These are phyloP conservation scores for Diachasma alloeum DNA, from an alignment of 1,140 invertebrate genomes.

Conservation along the genomic window DNA sequence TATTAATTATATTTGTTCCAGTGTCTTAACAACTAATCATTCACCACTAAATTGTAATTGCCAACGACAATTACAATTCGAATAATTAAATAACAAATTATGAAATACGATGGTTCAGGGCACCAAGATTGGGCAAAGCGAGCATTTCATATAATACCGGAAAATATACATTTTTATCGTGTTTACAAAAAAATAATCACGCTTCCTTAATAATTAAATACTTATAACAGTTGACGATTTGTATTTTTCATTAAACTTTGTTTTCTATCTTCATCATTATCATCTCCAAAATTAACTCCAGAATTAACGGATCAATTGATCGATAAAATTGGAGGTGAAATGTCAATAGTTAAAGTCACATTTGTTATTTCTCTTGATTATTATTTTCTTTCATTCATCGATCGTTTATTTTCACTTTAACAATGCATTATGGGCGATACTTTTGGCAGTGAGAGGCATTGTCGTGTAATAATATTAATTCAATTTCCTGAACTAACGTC, in stretches of 20 bases:
- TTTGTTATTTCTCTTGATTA: conserved; percentile 34
- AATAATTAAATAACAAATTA: conserved; percentile 15
- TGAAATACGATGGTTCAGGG: conserved; percentile 22
- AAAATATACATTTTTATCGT: conserved; percentile 63
- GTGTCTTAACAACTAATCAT: conserved; percentile 8
- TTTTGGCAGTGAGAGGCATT: conserved; percentile 61
- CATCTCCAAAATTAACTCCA: conserved; percentile 54
- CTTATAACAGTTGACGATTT: conserved; percentile 59
- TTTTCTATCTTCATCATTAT: conserved; percentile 48
- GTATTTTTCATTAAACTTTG: conserved; percentile 42
- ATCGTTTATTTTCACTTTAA: conserved; percentile 18
- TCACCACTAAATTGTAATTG: not conserved
- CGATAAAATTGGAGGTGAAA: conserved; percentile 13
- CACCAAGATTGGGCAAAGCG: conserved; percentile 46
- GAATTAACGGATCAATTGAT: conserved; percentile 44
- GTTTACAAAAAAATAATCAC: conserved; percentile 63
- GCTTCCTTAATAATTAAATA: conserved; percentile 63
- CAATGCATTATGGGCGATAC: conserved; percentile 49
- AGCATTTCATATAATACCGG: conserved; percentile 64
- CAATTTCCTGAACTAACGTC: not conserved
- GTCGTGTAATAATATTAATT: conserved; percentile 33
- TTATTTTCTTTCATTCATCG: conserved; percentile 26
- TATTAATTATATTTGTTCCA: conserved; percentile 9
- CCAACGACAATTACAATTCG: not conserved
- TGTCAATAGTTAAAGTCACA: conserved; percentile 40